Base-by-base conservation (phyloP, 1,140 invertebrate genomes). In the Cheumatopsyche charites region DNA sequence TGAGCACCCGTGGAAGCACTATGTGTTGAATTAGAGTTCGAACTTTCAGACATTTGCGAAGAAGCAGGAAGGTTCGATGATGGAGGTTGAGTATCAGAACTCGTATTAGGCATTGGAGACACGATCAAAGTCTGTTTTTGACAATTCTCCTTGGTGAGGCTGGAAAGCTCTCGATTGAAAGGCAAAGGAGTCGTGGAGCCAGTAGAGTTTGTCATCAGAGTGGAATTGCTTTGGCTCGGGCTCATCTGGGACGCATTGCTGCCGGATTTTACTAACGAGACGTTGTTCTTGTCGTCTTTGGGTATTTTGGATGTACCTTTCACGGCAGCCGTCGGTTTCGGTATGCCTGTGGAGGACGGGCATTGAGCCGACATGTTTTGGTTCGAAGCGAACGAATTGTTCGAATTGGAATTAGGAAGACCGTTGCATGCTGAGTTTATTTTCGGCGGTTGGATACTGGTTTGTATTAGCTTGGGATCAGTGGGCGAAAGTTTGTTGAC, bases 291-390 rank as follows among this genome's bases (percentile, higher is more conserved):
- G 71, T 85, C 83, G 65, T 85, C 83, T 79, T 84, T 84, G 17
- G 83, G 85, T 67, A 88, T 85, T 83, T 92, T 92, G 43, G 88
- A 88, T 1, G 91, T 94, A 75, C 94, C 94, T 86, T 95, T 96
- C 2, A 96, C 92, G 69, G 94, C 90, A 12, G 93, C 92, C 15
- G 92, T 95, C 3, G 94, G 94, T 82, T 96, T 96, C 0, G 94
- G 94, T 77, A 96, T 92, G 13, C 91, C 91, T 7, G 91, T 94
- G 5, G 71, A 70, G 47, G 67, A 68, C 21, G 81, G 80, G 75
- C 80, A 81, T 75, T 79, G 81, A 21, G 78, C 75, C 23, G 79
- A 77, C 66, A 78, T 67, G 58, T 77, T 78, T 5, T 65, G 66
- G 23, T 70, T 72, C 0, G 75, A 71, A 17, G 67, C 69, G 65